Percentiles rank a stretch among this genome's conserved stretches.
phyloP scores from a whole-genome alignment of 2,797 vertebrate genomes.

The Protonibea diacanthus region DNA sequence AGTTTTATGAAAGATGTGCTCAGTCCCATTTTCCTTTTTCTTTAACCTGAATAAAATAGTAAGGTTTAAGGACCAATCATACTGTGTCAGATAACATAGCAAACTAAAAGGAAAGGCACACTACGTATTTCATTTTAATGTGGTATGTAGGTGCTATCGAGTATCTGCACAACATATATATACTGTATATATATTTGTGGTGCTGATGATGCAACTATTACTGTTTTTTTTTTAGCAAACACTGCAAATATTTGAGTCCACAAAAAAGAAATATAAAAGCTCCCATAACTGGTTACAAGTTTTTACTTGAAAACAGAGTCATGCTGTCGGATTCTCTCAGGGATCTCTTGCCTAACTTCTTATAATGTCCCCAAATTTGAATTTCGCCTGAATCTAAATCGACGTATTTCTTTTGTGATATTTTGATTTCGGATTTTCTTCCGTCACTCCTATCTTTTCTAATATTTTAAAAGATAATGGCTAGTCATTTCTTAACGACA shows the following conservation, averaged over 20 bases:
- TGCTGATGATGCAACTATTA: conserved; percentile 5
- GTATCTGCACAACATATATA: neutral
- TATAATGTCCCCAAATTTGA: neutral
- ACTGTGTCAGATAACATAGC: conserved; percentile 16
- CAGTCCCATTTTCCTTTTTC: conserved; percentile 18
- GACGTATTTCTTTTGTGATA: neutral
- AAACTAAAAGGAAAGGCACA: conserved; percentile 8
- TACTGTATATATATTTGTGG: neutral
- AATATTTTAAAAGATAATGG: neutral
- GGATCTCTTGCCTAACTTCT: conserved; percentile 51
- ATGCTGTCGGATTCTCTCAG: conserved; percentile 63
- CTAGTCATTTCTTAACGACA: neutral
- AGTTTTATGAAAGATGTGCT: conserved; percentile 1
- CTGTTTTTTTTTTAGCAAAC: neutral
- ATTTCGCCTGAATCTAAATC: neutral
- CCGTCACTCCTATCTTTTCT: neutral
- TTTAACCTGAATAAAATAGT: conserved; percentile 27
- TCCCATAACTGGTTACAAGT: neutral
- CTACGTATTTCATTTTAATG: neutral
- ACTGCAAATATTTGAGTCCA: neutral
- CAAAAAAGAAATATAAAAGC: neutral
- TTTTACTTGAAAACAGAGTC: conserved; percentile 34
- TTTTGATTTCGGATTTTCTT: neutral
- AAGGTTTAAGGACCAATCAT: conserved; percentile 24
- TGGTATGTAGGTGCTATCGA: neutral